Base-by-base conservation (phyloP, 2,888 invertebrate species). In the Chrysolina haemoptera region DNA sequence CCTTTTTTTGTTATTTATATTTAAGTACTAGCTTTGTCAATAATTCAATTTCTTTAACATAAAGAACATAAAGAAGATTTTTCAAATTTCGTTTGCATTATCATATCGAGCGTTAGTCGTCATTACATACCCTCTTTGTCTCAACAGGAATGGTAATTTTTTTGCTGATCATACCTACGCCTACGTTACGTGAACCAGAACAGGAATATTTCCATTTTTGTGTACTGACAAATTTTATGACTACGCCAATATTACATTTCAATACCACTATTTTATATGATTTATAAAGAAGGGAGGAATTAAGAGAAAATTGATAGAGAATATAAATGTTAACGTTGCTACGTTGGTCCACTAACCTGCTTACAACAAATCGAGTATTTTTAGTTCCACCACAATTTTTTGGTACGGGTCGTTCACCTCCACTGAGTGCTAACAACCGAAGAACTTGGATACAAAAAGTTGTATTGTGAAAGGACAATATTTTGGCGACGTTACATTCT, bases 261-360 rank as follows among this genome's bases (percentile, higher is more conserved):
- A 16, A 48, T 48, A 16, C 11, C 48, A 48, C 1, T 10, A 14
- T 55, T 11, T 55, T 22, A 6, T 55, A 20, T 6, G 22, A 22
- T 22, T 12, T 55, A 20, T 6, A 55, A 22, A 59, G 59, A 59
- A 67, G 27, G 40, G 63, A 63, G 43, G 67, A 67, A 74, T 70
- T 66, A 73, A 74, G 69, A 78, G 63, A 72, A 76, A 74, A 71
- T 70, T 62, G 68, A 79, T 79, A 81, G 80, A 80, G 76, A 81
- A 83, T 77, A 78, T 72, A 76, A 69, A 35, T 35, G 35, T 35
- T 35, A 35, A 35, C 35, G 35, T 35, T 35, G 35, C 67, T 67
- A 77, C 76, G 81, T 73, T 82, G 83, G 81, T 82, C 84, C 82
- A 84, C 83, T 84, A 81, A 84, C 84, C 84, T 79, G 84, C 84